Evolutionary conservation across 2,797 vertebrate species (phyloP).

Genomic region (Myoxocephalus aenaeus): DNA sequence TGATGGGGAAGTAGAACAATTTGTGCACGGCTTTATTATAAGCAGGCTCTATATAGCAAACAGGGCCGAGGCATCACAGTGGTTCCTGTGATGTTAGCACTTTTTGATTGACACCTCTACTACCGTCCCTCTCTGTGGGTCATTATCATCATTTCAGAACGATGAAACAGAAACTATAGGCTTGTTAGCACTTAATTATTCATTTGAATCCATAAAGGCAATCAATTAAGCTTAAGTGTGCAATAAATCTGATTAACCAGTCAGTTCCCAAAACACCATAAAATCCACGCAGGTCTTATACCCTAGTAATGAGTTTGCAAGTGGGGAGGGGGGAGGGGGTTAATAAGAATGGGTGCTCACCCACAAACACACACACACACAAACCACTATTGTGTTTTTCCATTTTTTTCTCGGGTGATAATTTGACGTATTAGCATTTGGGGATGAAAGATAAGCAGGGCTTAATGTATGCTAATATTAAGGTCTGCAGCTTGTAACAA

Average conservation of each 20-base stretch:
- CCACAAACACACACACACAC: conserved; percentile 61
- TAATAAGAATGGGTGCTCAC: conserved; percentile 64
- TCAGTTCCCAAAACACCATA: conserved; percentile 85
- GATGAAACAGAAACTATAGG: conserved; percentile 77
- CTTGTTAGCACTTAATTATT: conserved; percentile 85
- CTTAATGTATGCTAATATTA: conserved; percentile 82
- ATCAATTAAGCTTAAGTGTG: conserved; percentile 86
- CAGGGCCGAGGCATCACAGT: conserved; percentile 2
- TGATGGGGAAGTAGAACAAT: conserved; percentile 9
- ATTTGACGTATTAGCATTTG: conserved; percentile 78
- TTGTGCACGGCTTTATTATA: conserved; percentile 16
- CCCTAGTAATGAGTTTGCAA: conserved; percentile 80
- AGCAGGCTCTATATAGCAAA: conserved; percentile 26
- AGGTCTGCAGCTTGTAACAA: conserved; percentile 70
- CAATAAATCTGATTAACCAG: conserved; percentile 86
- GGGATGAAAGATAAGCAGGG: conserved; percentile 78
- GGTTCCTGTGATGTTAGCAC: conserved; percentile 30
- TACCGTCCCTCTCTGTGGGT: conserved; percentile 56
- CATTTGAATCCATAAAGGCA: conserved; percentile 85
- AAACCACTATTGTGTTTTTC: conserved; percentile 38
- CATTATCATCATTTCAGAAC: conserved; percentile 77
- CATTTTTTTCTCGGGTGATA: conserved; percentile 49
- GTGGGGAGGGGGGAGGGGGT: conserved; percentile 59
- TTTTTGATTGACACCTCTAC: conserved; percentile 69
- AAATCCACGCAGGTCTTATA: conserved; percentile 82